phyloP scores from a whole-genome alignment of 2,113 vertebrate genomes.

The Halichoerus grypus region DNA sequence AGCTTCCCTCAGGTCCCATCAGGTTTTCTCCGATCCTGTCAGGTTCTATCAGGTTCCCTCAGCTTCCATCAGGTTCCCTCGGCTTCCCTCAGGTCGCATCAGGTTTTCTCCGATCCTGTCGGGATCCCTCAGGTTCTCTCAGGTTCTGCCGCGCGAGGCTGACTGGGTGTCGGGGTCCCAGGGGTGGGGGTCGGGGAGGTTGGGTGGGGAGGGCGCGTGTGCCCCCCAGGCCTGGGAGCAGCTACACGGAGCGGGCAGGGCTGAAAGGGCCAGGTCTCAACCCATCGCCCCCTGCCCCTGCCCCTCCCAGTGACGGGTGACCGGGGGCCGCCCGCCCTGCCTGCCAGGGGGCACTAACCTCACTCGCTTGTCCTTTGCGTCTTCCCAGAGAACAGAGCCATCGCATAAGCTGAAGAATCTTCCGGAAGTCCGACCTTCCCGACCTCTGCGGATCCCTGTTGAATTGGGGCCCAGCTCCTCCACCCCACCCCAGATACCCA shows the following conservation, averaged over 20 bases:
- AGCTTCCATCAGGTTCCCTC: no score
- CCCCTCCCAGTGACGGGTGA: no score
- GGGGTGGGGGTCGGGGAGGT: no score
- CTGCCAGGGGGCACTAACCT: background rate
- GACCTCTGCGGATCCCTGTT: background rate
- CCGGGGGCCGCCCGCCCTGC: no score
- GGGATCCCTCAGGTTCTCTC: background rate
- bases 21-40: fast-evolving
- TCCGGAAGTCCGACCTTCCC: background rate
- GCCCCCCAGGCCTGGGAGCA: background rate
- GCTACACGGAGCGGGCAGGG: background rate
- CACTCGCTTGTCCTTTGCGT: background rate
- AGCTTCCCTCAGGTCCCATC: background rate
- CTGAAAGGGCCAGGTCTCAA: fast-evolving
- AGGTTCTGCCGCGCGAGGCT: background rate
- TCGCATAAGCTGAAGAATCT: background rate
- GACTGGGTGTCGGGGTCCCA: background rate
- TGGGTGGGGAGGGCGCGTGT: fast-evolving
- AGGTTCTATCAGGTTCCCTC: no score
- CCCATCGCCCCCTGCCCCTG: no score
- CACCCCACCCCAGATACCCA: background rate
- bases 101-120: background rate
- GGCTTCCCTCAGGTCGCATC: background rate
- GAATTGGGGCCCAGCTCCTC: no score
- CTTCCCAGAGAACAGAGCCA: background rate